These are phyloP conservation scores for Pantherophis alleghaniensis DNA, from an alignment of 2,797 vertebrate species.

Conservation along the genomic window DNA sequence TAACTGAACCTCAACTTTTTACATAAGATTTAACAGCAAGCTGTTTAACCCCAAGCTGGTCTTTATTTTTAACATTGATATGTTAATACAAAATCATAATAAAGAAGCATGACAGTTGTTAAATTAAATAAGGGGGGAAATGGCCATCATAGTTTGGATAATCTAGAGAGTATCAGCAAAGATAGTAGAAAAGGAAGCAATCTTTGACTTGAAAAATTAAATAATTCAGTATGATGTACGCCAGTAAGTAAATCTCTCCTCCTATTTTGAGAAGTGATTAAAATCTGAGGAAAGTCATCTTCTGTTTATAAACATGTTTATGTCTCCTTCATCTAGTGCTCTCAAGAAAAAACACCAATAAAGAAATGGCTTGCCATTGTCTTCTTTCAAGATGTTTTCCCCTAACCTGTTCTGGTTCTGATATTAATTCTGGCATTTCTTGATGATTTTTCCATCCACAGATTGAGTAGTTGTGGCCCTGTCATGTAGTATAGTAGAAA, in stretches of 20 bases:
- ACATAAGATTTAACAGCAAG: background rate
- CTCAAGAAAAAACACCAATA: background rate
- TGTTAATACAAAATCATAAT: background rate
- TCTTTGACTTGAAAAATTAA: background rate
- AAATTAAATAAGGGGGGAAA: background rate
- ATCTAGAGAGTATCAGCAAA: background rate
- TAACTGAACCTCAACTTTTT: background rate
- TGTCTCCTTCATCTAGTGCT: background rate
- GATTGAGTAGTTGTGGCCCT: background rate
- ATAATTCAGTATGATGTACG: background rate
- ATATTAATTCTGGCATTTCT: background rate
- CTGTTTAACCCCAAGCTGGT: background rate
- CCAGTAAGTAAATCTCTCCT: background rate
- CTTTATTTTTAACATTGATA: background rate
- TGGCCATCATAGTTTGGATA: background rate
- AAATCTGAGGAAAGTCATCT: background rate
- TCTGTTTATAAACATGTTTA: background rate
- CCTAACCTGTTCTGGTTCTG: background rate
- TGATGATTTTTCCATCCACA: background rate
- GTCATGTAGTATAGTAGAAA: background rate
- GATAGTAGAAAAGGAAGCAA: background rate
- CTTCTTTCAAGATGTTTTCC: background rate
- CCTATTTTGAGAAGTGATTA: background rate
- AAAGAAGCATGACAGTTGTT: background rate
- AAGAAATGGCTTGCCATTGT: background rate